These are phyloP conservation scores for Halcyon leucocephala DNA, from an alignment of 2,797 vertebrate species.

Conservation along the genomic window DNA sequence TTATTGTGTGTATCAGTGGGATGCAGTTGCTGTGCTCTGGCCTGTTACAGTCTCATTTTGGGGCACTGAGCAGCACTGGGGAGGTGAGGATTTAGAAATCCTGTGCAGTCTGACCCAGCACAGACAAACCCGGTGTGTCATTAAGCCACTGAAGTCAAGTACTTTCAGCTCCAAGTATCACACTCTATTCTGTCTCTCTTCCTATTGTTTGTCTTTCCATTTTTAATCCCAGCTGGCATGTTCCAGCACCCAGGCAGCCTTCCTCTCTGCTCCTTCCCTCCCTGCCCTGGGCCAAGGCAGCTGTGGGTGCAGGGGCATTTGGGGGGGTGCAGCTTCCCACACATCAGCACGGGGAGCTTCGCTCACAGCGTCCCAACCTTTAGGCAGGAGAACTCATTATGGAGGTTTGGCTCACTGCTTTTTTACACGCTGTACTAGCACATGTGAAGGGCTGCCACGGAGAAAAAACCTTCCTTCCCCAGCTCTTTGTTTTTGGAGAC, in stretches of 20 bases:
- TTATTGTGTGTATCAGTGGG: background rate
- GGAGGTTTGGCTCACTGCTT: background rate
- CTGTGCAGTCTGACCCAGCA: background rate
- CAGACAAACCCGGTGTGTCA: background rate
- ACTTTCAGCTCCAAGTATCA: background rate
- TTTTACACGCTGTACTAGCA: background rate
- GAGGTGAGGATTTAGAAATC: background rate
- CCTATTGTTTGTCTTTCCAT: background rate
- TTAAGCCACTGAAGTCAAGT: background rate
- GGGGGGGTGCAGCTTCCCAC: rapidly evolving
- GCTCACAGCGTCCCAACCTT: rapidly evolving
- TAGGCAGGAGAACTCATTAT: rapidly evolving
- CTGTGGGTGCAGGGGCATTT: rapidly evolving
- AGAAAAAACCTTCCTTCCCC: background rate
- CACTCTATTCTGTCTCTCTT: background rate
- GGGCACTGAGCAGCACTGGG: background rate
- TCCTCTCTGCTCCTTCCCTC: background rate
- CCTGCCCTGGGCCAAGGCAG: background rate
- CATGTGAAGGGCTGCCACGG: rapidly evolving
- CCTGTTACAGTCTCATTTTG: background rate
- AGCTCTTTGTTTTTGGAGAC: background rate
- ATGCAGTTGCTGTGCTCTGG: background rate
- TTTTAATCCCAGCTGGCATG: background rate
- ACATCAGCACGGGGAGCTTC: background rate
- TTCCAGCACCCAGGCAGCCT: background rate